Conservation (phyloP, 2,113 vertebrate species). For the Takifugu bimaculatus region DNA sequence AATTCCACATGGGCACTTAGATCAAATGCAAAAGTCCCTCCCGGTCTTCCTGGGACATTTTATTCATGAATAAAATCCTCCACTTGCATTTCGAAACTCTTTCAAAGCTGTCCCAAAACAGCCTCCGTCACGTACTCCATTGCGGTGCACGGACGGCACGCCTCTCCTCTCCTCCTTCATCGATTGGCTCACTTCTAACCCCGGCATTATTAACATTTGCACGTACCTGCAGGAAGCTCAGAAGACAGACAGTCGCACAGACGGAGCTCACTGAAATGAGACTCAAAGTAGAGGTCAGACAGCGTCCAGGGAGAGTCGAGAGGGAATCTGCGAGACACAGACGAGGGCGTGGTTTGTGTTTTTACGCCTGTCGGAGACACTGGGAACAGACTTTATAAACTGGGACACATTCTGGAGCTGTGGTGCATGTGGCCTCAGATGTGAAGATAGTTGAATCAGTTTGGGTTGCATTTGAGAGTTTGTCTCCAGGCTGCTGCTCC, state of each 20-base stretch:
- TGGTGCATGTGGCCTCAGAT: constrained; percentile 22
- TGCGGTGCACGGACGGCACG: constrained; percentile 14
- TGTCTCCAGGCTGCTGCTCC: constrained; percentile 39
- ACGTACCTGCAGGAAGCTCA: constrained; percentile 40
- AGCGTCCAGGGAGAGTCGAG: background rate
- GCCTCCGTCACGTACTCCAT: constrained; percentile 28
- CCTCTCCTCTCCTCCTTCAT: constrained; percentile 37
- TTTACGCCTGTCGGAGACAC: background rate
- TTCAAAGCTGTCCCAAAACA: constrained; percentile 36
- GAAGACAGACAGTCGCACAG: constrained; percentile 16
- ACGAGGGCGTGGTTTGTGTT: background rate
- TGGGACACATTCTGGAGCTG: constrained; percentile 19
- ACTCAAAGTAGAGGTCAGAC: constrained; percentile 27
- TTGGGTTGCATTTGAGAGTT: constrained; percentile 11
- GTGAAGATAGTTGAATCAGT: constrained; percentile 16
- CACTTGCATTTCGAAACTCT: constrained; percentile 16
- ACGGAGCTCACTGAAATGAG: constrained; percentile 37
- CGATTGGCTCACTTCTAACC: constrained; percentile 51
- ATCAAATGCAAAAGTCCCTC: background rate
- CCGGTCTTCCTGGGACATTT: background rate
- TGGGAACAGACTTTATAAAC: constrained; percentile 11
- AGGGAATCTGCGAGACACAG: background rate
- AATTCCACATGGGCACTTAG: no score
- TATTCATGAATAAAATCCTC: background rate
- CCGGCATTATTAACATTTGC: constrained; percentile 58